Evolutionary conservation across 1,140 invertebrate species (phyloP).

Genomic region (Ceratosolen fusciceps): DNA sequence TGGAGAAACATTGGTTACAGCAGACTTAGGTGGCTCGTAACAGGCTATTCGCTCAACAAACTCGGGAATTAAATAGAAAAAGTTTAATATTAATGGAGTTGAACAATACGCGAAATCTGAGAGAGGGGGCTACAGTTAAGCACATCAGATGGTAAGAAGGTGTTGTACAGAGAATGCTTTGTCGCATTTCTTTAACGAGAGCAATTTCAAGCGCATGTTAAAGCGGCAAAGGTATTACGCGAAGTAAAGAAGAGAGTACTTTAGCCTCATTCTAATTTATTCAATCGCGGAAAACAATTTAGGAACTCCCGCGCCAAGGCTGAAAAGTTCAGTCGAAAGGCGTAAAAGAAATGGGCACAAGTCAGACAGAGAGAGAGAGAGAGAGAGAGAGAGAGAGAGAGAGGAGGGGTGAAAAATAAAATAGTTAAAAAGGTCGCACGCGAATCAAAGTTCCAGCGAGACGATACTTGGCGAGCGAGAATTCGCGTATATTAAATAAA

Average conservation of each 20-base stretch:
- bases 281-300: constrained; percentile 36
- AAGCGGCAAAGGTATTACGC: background rate
- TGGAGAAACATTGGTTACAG: too few relatives aligned
- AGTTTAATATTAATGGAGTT: constrained; percentile 17
- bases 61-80: constrained; percentile 18
- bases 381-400: too few relatives aligned
- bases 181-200: constrained; percentile 42
- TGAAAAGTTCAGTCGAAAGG: background rate
- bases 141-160: constrained; percentile 21
- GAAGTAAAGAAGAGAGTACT: background rate
- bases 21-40: background rate
- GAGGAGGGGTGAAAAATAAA: constrained; percentile 6
- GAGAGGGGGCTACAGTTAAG: background rate
- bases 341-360: background rate
- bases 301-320: constrained; percentile 6
- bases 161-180: constrained; percentile 26
- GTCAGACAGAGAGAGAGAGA: too few relatives aligned
- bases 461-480: background rate
- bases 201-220: constrained; percentile 20
- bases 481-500: constrained; percentile 20
- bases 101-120: constrained; percentile 23
- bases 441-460: background rate
- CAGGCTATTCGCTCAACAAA: background rate
- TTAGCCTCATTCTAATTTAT: constrained; percentile 38
- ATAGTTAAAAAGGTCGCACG: constrained; percentile 13